Evolutionary conservation across 2,113 vertebrate species (phyloP).

Genomic region (Cheilinus undulatus): DNA sequence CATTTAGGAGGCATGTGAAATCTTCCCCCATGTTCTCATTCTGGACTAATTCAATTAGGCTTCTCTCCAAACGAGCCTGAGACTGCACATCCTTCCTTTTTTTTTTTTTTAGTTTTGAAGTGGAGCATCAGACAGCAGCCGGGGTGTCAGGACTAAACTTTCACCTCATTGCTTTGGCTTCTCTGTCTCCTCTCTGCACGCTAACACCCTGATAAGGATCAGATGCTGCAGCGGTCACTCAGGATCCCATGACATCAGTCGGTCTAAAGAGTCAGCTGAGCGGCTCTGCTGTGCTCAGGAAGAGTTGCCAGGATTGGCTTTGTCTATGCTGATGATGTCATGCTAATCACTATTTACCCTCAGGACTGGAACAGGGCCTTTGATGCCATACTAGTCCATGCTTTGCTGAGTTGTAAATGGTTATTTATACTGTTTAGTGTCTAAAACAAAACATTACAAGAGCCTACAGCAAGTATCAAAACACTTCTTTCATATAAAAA

Average conservation of each 20-base stretch:
- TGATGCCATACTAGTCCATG: background rate
- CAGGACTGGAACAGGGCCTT: background rate
- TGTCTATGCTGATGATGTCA: conserved; percentile 52
- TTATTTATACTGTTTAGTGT: background rate
- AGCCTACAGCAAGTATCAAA: too few relatives aligned
- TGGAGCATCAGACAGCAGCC: conserved; percentile 37
- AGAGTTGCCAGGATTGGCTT: conserved; percentile 25
- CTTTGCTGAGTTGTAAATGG: background rate
- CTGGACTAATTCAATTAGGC: conserved; percentile 84
- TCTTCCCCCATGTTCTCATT: conserved; percentile 75
- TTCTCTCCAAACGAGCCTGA: conserved; percentile 67
- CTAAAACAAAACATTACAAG: background rate
- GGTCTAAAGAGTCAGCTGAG: conserved; percentile 31
- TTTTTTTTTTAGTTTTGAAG: conserved; percentile 6
- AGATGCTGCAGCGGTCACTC: conserved; percentile 68
- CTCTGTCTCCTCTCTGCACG: conserved; percentile 44
- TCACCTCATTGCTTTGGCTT: conserved; percentile 36
- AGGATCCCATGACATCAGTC: conserved; percentile 79
- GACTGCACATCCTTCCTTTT: conserved; percentile 26
- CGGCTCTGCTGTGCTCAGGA: conserved; percentile 27
- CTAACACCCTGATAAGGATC: conserved; percentile 74
- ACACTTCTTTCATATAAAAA: too few relatives aligned
- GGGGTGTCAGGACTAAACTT: conserved; percentile 61
- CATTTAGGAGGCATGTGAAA: conserved; percentile 78
- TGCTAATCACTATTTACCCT: conserved; percentile 14